Evolutionary conservation across 2,797 vertebrate species (phyloP).

Genomic region (Leontopithecus rosalia): DNA sequence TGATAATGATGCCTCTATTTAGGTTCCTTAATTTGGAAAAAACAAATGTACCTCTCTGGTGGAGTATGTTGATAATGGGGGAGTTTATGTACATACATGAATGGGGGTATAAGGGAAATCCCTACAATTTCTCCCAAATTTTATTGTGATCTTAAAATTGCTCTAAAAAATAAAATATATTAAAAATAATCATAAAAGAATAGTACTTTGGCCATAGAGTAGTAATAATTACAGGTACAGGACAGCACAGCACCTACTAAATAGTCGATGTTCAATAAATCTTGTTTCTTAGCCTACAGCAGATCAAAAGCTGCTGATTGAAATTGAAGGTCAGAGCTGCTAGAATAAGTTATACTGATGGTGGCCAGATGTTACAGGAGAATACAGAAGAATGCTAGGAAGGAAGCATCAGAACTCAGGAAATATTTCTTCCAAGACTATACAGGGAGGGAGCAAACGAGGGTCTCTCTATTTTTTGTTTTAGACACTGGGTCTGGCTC

Average conservation of each 20-base stretch:
- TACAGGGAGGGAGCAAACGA: background rate
- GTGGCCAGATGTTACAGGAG: background rate
- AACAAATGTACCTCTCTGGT: background rate
- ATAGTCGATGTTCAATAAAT: background rate
- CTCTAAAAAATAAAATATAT: background rate
- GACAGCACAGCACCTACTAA: background rate
- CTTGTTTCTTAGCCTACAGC: background rate
- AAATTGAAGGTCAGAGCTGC: background rate
- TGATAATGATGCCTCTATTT: background rate
- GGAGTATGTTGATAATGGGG: background rate
- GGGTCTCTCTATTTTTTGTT: background rate
- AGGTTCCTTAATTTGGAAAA: background rate
- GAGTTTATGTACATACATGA: too few species aligned
- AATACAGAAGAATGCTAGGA: background rate
- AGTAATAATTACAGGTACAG: background rate
- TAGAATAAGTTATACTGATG: background rate
- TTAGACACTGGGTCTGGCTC: background rate
- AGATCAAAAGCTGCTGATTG: background rate
- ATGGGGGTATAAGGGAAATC: background rate
- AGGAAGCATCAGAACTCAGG: background rate
- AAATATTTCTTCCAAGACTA: background rate
- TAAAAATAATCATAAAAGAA: background rate
- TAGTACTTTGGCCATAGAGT: background rate
- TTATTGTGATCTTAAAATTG: background rate
- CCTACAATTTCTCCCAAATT: background rate